Percentiles rank a stretch among this genome's conserved stretches.
Conservation (phyloP, 2,888 invertebrate genomes). For the Bruchidius siliquastri region DNA sequence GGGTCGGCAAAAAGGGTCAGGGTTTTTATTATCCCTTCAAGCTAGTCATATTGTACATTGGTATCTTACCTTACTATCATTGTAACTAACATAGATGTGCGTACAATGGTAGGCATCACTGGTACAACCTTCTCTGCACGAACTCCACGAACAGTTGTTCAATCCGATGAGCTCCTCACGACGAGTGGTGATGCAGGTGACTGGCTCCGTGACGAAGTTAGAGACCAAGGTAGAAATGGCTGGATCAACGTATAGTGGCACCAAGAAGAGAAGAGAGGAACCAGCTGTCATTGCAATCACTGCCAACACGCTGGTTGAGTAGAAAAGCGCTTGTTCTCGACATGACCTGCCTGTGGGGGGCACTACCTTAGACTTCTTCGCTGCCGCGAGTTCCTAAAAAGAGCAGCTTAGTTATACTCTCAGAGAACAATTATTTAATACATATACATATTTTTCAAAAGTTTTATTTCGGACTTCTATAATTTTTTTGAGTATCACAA, state of each 20-base stretch:
- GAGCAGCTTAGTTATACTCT: not conserved
- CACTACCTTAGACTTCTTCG: slow-evolving; percentile 43
- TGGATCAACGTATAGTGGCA: slow-evolving; percentile 68
- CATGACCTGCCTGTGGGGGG: slow-evolving; percentile 51
- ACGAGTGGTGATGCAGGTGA: slow-evolving; percentile 66
- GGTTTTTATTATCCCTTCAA: too few species aligned
- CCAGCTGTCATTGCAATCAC: slow-evolving; percentile 68
- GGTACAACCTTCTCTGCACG: slow-evolving; percentile 76
- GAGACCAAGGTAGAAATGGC: slow-evolving; percentile 65
- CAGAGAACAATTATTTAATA: too few species aligned
- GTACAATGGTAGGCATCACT: slow-evolving; percentile 68
- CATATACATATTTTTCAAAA: too few species aligned
- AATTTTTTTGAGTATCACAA: too few species aligned
- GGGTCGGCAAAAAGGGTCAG: too few species aligned
- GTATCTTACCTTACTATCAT: slow-evolving; percentile 32
- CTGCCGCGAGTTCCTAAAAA: slow-evolving; percentile 50
- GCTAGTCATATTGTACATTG: too few species aligned
- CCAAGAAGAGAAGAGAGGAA: slow-evolving; percentile 67
- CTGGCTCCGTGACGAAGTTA: slow-evolving; percentile 70
- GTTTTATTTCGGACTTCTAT: too few species aligned
- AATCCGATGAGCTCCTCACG: slow-evolving; percentile 68
- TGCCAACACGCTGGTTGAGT: slow-evolving; percentile 65
- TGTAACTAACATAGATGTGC: slow-evolving; percentile 60
- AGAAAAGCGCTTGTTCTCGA: slow-evolving; percentile 66
- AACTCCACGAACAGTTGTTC: slow-evolving; percentile 76